Evolutionary conservation across 2,888 invertebrate genomes (phyloP), one percentile per base, ranked within the genome.

Genomic region (Marronus borbonicus): DNA sequence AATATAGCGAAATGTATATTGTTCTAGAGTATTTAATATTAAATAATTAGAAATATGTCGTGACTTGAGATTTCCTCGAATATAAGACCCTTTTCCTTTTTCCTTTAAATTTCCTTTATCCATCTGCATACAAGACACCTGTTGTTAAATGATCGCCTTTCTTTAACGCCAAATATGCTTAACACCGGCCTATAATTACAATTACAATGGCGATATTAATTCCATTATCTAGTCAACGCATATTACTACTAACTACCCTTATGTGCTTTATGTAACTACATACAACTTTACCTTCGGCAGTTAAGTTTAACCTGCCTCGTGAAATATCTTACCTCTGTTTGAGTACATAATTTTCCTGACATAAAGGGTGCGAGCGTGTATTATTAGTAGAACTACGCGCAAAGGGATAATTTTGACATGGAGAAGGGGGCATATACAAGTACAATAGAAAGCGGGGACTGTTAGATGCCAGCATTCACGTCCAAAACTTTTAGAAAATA

Each of bases 221-320:
- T 58, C 20, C 55, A 20, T 58, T 58, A 58, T 58, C 17, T 58
- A 44, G 44, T 44, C 44, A 44, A 8, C 44, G 12, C 12, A 44
- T 44, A 44, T 44, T 44, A 44, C 44, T 44, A 44, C 44, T 44
- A 44, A 44, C 44, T 44, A 8, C 55, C 17, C 20, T 58, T 58
- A 58, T 24, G 20, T 58, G 24, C 55, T 58, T 17, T 24, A 24
- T 24, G 0, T 24, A 24, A 24, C 24, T 24, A 24, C 24, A 20
- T 58, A 20, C 55, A 58, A 8, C 20, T 58, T 20, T 58, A 58
- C 7, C 20, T 20, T 24, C 8, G 20, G 24, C 55, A 20, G 55
- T 58, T 58, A 24, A 58, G 55, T 58, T 58, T 58, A 17, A 58
- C 20, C 55, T 58, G 55, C n/a, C 55, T 20, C 4, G 20, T 58